Base-by-base conservation (phyloP, 2,797 vertebrate species). In the Dendrocincla tyrannina region DNA sequence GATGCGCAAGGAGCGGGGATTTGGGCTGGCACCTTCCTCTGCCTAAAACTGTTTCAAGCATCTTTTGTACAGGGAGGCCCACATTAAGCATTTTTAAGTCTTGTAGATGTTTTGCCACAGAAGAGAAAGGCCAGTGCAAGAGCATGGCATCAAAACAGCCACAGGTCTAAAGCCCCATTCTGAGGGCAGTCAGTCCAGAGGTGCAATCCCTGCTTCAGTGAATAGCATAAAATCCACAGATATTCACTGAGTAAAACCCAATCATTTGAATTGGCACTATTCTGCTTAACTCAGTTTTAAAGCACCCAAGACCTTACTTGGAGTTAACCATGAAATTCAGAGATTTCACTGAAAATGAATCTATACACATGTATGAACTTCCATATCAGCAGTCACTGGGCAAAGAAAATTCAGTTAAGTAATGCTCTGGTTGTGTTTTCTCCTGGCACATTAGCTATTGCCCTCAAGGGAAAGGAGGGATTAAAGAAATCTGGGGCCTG, bases 1-100 rank as follows among this genome's bases (percentile, higher is more conserved):
- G 56, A 37, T 23, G 14, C 0, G 0, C 19, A 22, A 39, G 23
- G 35, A 64, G n/a, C 2, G 4, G 33, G n/a, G 32, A 42, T 44
- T 13, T 88, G 37, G 41, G 75, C 49, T n/a, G 10, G 42, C 28
- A 18, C 39, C 27, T 62, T 82, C 17, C n/a, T 50, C 67, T 8
- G 3, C 50, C 39, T 55, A 33, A 87, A 91, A 44, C 2, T 6
- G 5, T 72, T 89, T 75, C 47, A 39, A 59, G 28, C 13, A n/a
- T 33, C 46, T 93, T 44, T 42, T 72, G 7, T 37, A 44, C 15
- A 28, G 14, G 27, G 28, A 82, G 55, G 17, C 15, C 47, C 13
- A 35, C 22, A 14, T 78, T 28, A 41, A 79, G 52, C 19, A 11
- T 32, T 64, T 72, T 60, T 23, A 39, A 64, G 18, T 46, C 46